phyloP scores from a whole-genome alignment of 2,888 invertebrate species.

The Tetranychus piercei region DNA sequence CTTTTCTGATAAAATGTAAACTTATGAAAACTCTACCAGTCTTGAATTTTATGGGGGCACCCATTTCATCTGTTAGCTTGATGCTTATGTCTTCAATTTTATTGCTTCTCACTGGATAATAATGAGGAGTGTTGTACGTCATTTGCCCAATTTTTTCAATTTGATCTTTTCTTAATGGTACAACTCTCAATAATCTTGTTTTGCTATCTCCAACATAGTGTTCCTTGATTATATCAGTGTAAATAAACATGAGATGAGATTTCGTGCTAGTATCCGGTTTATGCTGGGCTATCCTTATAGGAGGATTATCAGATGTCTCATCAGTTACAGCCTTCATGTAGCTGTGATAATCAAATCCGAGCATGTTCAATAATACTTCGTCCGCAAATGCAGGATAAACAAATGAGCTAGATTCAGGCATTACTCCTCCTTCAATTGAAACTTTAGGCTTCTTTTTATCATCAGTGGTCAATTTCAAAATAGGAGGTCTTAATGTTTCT shows the following conservation, averaged over 20 bases:
- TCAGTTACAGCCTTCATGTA: too few relatives aligned
- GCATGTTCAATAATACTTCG: too few relatives aligned
- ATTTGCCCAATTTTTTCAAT: neutral
- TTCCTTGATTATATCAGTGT: slow-evolving; percentile 1
- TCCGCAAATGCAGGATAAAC: too few relatives aligned
- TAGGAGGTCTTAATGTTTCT: too few relatives aligned
- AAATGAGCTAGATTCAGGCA: too few relatives aligned
- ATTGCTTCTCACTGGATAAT: neutral
- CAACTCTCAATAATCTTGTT: slow-evolving; percentile 1
- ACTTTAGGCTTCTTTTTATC: too few relatives aligned
- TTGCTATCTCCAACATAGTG: neutral
- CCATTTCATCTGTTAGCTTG: neutral
- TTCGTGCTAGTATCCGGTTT: neutral
- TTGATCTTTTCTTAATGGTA: neutral
- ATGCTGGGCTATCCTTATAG: neutral
- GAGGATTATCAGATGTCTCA: too few relatives aligned
- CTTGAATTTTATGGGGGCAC: neutral
- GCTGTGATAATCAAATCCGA: too few relatives aligned
- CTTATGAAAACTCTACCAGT: neutral
- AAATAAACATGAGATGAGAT: slow-evolving; percentile 5
- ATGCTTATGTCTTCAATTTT: neutral
- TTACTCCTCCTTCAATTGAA: too few relatives aligned
- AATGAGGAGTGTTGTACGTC: neutral
- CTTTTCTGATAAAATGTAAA: neutral
- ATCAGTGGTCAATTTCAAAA: too few relatives aligned